Base-by-base conservation (phyloP, 92 coral and sea anemone genomes). In the Diadumene lineata region DNA sequence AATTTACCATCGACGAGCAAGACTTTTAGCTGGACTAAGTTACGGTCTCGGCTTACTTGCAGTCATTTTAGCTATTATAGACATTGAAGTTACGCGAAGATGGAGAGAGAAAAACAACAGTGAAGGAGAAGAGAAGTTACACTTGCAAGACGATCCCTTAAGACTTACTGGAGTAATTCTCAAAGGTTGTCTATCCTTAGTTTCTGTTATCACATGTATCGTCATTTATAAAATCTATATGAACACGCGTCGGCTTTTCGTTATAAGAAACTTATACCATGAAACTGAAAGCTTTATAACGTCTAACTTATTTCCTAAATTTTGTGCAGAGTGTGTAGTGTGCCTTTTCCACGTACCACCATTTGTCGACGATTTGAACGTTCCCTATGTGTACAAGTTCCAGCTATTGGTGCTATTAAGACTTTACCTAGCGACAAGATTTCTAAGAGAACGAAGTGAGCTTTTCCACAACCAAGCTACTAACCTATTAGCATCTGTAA, bases 301-400 rank as follows among this genome's bases (percentile, higher is more conserved):
- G 72, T 79, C 99, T 0, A 57, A 89, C 16, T 78, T 92, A 69
- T 78, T 96, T 28, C 76, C 86, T 11, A 76, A 79, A 43, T 96
- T 84, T 51, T 30, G 93, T 26, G 53, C 87, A 16, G 99, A 96
- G 56, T 81, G 85, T 22, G 25, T 60, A 0, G 43, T 92, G 10
- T 96, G 97, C 60, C 60, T 92, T 24, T 68, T 92, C 21, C 99
- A 96, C 38, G 89, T 96, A 44, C 99, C 99, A 34, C 99, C 99
- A 7, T 60, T 88, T 7, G 73, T 84, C 3, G 89, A 76, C 55
- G 72, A 88, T 62, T 83, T 86, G n/a, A 93, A 93, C 17, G 67
- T 88, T 61, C 88, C 93, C 46, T 89, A 88, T 66, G 87, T 92
- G 30, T 89, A 92, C 74, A 93, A 92, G 80, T 82, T 92, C 29